Evolutionary conservation across 92 coral and sea anemone genomes (phyloP).

Genomic region (Phenganax marumi): DNA sequence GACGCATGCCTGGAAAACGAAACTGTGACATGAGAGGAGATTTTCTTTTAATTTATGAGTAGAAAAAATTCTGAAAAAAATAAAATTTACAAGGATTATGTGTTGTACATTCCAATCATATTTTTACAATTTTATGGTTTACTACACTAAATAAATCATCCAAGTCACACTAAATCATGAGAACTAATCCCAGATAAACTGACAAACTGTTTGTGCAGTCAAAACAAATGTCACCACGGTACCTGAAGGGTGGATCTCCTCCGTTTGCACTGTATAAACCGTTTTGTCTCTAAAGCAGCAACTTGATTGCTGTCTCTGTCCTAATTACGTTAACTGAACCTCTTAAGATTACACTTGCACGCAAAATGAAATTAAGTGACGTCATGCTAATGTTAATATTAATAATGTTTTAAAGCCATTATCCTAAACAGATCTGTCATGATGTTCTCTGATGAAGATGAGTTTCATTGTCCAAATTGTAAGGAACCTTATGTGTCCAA

Average conservation of each 20-base stretch:
- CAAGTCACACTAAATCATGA: neutral
- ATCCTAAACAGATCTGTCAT: neutral
- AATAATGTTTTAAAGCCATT: no score
- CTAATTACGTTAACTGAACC: neutral
- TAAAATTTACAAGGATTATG: slow-evolving; percentile 26
- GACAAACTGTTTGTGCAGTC: slow-evolving; percentile 11
- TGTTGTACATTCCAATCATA: slow-evolving; percentile 25
- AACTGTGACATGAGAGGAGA: slow-evolving; percentile 32
- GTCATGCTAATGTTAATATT: slow-evolving; percentile 8
- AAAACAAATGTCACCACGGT: neutral
- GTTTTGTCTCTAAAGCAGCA: neutral
- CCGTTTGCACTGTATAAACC: neutral
- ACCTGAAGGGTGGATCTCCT: slow-evolving; percentile 27
- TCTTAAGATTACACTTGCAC: neutral
- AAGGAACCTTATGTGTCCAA: neutral
- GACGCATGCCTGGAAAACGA: slow-evolving; percentile 36
- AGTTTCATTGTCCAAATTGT: slow-evolving; percentile 6
- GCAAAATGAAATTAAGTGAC: neutral
- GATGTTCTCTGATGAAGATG: neutral
- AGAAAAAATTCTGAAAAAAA: neutral
- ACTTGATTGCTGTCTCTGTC: neutral
- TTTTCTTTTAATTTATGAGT: slow-evolving; percentile 29
- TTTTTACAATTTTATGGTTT: slow-evolving; percentile 2
- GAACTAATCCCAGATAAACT: neutral
- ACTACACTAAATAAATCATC: neutral